Evolutionary conservation across 2,113 vertebrate genomes (phyloP), one percentile per base, ranked within the genome.

Genomic region (Microcebus griseorufus): DNA sequence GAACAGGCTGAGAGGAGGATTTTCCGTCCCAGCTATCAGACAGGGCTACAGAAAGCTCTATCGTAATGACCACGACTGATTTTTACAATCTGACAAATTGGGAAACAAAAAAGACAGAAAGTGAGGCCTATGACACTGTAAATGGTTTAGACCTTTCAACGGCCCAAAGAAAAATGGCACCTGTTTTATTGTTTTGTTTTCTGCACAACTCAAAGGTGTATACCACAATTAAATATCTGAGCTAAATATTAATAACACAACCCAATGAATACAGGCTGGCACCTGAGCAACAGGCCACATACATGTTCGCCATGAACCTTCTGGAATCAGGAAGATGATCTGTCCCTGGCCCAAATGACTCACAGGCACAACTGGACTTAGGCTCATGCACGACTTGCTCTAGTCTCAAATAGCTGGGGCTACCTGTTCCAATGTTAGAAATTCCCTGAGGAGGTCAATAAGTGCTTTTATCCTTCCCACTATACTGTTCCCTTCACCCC

Each of bases 61-160:
- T 4, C 51, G 69, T 58, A 72, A 94, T 62, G 65, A 51, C 32
- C 64, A 37, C 45, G 93, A 72, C 93, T 92, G 51, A 62, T 97
- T 93, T 95, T 95, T 79, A 82, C 82, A 89, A 97, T 93, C 92
- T 86, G 62, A 85, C 51, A 96, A 94, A 94, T 92, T 37, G 32
- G 65, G 96, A 96, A 51, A 10, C 48, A 45, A 95, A 90, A 51
- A 22, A 20, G 58, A 62, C 67, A 72, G 94, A 92, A 96, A 95
- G 39, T 12, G 42, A 78, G 70, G 48, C 62, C 39, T 51, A 23
- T 0, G 32, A 51, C 39, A 34, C 37, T 1, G 0, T 13, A 25
- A 69, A 87, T 62, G 32, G 48, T 64, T 96, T 67, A 94, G 58
- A 60, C 32, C 37, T 69, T 95, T 53, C 69, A 69, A 17, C 75